phyloP scores from a whole-genome alignment of 1,140 invertebrate genomes.

The Physella acuta region DNA sequence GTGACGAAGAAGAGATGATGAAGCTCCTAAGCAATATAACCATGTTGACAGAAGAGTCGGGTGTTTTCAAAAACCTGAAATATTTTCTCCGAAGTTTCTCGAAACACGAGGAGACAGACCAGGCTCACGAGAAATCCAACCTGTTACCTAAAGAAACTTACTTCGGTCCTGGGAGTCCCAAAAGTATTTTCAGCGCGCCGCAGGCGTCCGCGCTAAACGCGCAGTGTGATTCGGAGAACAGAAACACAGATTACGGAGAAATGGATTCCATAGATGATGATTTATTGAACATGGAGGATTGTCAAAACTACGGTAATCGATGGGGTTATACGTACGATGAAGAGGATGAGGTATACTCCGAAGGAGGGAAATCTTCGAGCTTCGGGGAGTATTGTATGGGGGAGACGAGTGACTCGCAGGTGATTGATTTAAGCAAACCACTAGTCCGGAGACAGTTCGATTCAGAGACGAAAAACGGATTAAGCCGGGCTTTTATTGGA shows the following conservation, averaged over 20 bases:
- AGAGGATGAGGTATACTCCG: conserved; percentile 21
- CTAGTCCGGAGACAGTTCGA: conserved; percentile 15
- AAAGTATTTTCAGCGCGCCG: background rate
- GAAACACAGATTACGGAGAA: background rate
- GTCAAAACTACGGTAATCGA: conserved; percentile 13
- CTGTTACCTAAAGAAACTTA: conserved; percentile 23
- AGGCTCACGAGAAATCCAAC: conserved; percentile 10
- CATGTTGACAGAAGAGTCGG: conserved; percentile 20
- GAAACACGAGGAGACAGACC: conserved; percentile 5
- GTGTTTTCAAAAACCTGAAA: conserved; percentile 23
- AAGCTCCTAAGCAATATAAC: conserved; percentile 19
- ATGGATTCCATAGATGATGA: conserved; percentile 11
- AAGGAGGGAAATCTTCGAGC: conserved; percentile 17
- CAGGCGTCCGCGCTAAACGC: background rate
- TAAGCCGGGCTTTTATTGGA: conserved; percentile 22
- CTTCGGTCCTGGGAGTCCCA: conserved; percentile 24
- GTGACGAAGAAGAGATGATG: conserved; percentile 18
- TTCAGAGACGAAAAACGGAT: conserved; percentile 1
- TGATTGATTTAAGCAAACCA: conserved; percentile 21
- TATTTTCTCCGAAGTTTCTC: conserved; percentile 23
- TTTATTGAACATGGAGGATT: background rate
- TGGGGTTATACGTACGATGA: conserved; percentile 24
- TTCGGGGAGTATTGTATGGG: conserved; percentile 28
- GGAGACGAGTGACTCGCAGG: conserved; percentile 11
- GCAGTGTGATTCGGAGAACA: background rate